Percentiles rank a stretch among this genome's conserved stretches.
Evolutionary conservation across 2,113 vertebrate genomes (phyloP).

Genomic region (Macquaria australasica): DNA sequence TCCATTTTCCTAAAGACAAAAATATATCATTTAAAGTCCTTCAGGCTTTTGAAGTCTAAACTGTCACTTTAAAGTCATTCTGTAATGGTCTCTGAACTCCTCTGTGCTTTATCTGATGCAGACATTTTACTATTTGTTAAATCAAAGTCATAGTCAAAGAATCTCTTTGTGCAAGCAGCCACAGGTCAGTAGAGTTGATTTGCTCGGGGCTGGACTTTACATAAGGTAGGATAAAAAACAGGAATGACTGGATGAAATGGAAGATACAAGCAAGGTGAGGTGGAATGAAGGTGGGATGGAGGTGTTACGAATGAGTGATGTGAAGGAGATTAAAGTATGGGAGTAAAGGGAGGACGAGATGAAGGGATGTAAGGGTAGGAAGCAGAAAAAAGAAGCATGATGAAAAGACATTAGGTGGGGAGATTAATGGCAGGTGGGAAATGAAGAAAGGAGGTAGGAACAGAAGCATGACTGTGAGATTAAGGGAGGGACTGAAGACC

Average conservation of each 20-base stretch:
- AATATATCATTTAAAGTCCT: neutral
- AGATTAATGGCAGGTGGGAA: conserved; percentile 41
- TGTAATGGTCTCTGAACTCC: neutral
- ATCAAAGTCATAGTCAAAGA: neutral
- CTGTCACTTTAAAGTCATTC: neutral
- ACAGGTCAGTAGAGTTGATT: neutral
- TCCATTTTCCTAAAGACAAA: neutral
- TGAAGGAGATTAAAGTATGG: conserved; percentile 27
- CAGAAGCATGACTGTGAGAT: neutral
- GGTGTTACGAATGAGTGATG: conserved; percentile 24
- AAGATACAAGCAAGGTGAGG: neutral
- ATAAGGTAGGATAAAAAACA: neutral
- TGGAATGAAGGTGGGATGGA: neutral
- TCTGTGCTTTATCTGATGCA: neutral
- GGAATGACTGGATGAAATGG: neutral
- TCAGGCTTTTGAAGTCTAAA: neutral
- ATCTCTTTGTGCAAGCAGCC: conserved; percentile 4
- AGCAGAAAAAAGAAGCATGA: neutral
- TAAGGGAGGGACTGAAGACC: conserved; percentile 10
- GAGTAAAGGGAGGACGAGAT: neutral
- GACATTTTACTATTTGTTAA: neutral
- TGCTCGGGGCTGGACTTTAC: neutral
- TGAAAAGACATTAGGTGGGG: neutral
- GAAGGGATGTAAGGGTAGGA: neutral
- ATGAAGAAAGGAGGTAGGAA: conserved; percentile 23